A percentile compares a stretch with the other conserved stretches of the same genome.
These are phyloP conservation scores for Ashinkailepas kermadecensis DNA, from an alignment of 2,888 invertebrate species.

Conservation along the genomic window DNA sequence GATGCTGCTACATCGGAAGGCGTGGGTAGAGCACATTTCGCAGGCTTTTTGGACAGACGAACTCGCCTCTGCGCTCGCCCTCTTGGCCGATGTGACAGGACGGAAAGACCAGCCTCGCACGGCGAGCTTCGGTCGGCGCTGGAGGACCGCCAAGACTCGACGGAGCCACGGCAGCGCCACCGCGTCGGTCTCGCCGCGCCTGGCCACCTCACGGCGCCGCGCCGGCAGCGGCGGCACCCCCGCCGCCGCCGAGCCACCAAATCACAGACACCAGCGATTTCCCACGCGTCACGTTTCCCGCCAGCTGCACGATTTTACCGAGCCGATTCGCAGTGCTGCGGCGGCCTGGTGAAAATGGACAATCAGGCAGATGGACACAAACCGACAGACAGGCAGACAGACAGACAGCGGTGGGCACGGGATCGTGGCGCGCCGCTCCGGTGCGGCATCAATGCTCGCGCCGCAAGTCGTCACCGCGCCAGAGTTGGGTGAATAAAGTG, in stretches of 20 bases:
- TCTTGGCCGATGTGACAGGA: neutral
- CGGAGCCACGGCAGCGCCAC: too few species aligned
- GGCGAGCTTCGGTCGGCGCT: neutral
- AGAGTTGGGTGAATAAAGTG: neutral
- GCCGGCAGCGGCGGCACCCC: neutral
- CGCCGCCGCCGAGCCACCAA: neutral
- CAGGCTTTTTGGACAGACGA: too few species aligned
- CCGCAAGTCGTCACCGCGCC: neutral
- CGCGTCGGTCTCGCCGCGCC: too few species aligned
- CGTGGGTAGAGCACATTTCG: too few species aligned
- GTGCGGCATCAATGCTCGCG: neutral
- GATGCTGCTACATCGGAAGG: too few species aligned
- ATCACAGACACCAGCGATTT: neutral
- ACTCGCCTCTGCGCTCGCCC: too few species aligned
- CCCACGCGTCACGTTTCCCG: neutral
- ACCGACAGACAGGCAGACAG: neutral
- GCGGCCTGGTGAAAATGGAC: neutral
- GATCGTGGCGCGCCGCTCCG: neutral
- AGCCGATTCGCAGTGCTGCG: too few species aligned
- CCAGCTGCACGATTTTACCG: slow-evolving; percentile 2
- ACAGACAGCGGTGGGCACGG: neutral
- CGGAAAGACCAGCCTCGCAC: neutral
- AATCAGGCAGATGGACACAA: neutral
- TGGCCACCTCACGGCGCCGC: neutral
- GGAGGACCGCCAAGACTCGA: neutral